A percentile compares a stretch with the other conserved stretches of the same genome.
Evolutionary conservation across 1,140 invertebrate species (phyloP).

Genomic region (Apis mellifera): DNA sequence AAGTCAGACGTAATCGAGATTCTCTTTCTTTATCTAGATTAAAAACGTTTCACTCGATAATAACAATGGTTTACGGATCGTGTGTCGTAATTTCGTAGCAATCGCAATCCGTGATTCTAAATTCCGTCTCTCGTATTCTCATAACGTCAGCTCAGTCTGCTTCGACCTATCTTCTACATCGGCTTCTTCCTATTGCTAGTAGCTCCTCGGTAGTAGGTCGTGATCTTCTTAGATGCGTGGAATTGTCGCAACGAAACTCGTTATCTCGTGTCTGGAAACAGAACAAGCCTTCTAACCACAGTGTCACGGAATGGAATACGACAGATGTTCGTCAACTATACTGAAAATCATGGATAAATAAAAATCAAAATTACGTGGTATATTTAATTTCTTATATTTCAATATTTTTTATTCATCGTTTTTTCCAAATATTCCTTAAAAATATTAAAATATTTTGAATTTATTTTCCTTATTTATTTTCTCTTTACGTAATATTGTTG

Average conservation of each 20-base stretch:
- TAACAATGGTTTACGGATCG: conserved; percentile 41
- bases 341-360: not conserved
- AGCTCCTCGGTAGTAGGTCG: conserved; percentile 30
- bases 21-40: not conserved
- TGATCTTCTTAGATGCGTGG: conserved; percentile 54
- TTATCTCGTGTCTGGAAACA: conserved; percentile 45
- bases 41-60: conserved; percentile 4
- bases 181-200: conserved; percentile 32
- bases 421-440: not conserved
- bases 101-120: conserved; percentile 61
- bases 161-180: conserved; percentile 17
- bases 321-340: conserved; percentile 5
- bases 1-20: not conserved
- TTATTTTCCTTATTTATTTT: too few relatives aligned
- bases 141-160: conserved; percentile 47
- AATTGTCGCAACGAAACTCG: conserved; percentile 52
- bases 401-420: not conserved
- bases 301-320: conserved; percentile 2
- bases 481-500: too few relatives aligned
- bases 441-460: too few relatives aligned
- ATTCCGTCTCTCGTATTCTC: conserved; percentile 55
- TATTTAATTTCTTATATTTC: not conserved
- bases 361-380: not conserved
- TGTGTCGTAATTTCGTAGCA: conserved; percentile 60
- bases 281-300: conserved; percentile 44